Evolutionary conservation across 2,113 vertebrate genomes (phyloP).

Genomic region (Glaucidium brasilianum): DNA sequence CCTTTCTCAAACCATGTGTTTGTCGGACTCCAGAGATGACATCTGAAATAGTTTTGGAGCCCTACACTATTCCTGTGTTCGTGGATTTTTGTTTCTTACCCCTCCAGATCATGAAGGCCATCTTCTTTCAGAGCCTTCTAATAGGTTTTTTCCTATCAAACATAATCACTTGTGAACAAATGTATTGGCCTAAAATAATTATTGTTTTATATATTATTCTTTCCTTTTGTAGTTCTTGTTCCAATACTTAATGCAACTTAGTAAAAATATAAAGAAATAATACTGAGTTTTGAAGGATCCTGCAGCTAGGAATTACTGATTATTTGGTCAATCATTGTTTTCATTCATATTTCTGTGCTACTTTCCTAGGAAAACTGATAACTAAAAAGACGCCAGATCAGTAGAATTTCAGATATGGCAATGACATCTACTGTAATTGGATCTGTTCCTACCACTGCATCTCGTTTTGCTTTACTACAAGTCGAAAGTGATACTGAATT

Average conservation of each 20-base stretch:
- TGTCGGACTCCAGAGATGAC: neutral
- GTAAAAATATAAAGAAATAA: neutral
- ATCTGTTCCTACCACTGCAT: constrained; percentile 89
- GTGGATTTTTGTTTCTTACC: no score
- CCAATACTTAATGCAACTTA: neutral
- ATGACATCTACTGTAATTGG: constrained; percentile 87
- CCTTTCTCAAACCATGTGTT: neutral
- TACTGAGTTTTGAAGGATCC: neutral
- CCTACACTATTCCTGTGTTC: neutral
- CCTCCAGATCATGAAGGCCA: neutral
- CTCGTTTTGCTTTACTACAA: constrained; percentile 90
- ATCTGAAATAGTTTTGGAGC: neutral
- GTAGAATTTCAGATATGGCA: neutral
- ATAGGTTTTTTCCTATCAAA: neutral
- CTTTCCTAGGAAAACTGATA: neutral
- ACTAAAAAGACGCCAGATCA: neutral
- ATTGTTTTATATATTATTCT: neutral
- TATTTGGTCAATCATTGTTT: neutral
- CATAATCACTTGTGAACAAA: neutral
- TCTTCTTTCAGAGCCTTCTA: neutral
- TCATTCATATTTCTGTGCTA: neutral
- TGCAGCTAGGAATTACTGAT: neutral
- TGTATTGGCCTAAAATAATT: neutral
- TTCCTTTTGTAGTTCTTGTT: neutral
- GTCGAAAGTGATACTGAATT: constrained; percentile 88